A percentile compares a stretch with the other conserved stretches of the same genome.
Conservation (phyloP, 2,797 vertebrate genomes). For the Acanthurus tractus region DNA sequence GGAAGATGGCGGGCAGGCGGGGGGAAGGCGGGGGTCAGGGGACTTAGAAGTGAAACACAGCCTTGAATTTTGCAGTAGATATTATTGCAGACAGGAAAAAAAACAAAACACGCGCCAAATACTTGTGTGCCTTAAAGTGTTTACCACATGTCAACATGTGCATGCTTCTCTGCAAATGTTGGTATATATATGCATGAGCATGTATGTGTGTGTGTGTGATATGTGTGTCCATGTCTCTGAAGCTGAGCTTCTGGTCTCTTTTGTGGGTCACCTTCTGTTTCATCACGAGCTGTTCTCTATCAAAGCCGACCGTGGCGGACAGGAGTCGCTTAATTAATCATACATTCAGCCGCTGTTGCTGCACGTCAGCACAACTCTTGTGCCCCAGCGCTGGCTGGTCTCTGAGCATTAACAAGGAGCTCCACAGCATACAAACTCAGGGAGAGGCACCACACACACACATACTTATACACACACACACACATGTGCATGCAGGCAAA, state of each 20-base stretch:
- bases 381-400: conserved; percentile 39
- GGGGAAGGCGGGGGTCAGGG: conserved; percentile 12
- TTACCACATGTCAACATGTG: not conserved
- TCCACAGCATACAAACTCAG: conserved; percentile 41
- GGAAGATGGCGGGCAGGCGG: conserved; percentile 34
- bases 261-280: conserved; percentile 81
- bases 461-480: conserved; percentile 15
- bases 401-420: conserved; percentile 43
- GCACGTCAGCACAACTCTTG: conserved; percentile 49
- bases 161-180: conserved; percentile 10
- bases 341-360: conserved; percentile 65
- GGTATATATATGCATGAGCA: not conserved
- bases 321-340: conserved; percentile 75
- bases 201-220: conserved; percentile 18
- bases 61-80: conserved; percentile 30
- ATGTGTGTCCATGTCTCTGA: conserved; percentile 21
- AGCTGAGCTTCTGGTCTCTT: conserved; percentile 52
- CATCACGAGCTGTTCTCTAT: conserved; percentile 69
- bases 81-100: no score
- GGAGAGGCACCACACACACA: no score
- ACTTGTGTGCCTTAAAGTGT: not conserved
- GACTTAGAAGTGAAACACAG: conserved; percentile 47
- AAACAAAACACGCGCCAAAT: not conserved
- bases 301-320: conserved; percentile 67
- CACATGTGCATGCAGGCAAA: not conserved